A percentile compares a stretch with the other conserved stretches of the same genome.
These are phyloP conservation scores for Panthera tigris DNA, from an alignment of 2,113 vertebrate genomes.

Conservation along the genomic window DNA sequence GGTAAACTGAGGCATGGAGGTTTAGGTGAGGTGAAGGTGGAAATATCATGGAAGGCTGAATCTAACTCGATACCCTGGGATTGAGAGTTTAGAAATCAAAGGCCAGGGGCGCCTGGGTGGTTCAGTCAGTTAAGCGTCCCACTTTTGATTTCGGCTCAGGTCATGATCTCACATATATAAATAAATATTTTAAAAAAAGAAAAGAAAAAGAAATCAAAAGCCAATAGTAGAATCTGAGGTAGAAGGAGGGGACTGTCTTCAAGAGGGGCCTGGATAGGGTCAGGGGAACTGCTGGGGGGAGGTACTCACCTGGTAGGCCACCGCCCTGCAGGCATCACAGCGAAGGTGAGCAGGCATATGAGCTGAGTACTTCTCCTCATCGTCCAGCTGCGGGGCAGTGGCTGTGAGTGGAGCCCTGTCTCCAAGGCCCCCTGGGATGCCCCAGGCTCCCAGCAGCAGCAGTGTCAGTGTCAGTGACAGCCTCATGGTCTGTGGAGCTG, in stretches of 20 bases:
- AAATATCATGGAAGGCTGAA: background rate
- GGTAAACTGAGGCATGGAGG: background rate
- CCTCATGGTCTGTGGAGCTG: conserved; percentile 45
- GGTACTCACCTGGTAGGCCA: conserved; percentile 83
- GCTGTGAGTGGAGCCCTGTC: background rate
- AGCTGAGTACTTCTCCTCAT: conserved; percentile 81
- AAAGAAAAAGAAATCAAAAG: background rate
- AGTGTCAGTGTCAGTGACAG: background rate
- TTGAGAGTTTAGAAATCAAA: background rate
- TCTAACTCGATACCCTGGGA: background rate
- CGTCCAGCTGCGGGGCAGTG: conserved; percentile 67
- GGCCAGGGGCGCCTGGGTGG: background rate
- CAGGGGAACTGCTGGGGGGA: background rate
- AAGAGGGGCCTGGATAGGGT: background rate
- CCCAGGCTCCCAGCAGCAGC: conserved; percentile 34
- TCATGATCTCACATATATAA: no score
- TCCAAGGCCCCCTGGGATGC: background rate
- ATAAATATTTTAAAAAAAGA: no score
- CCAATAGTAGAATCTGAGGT: background rate
- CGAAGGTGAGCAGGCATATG: conserved; percentile 82
- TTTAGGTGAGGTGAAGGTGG: background rate
- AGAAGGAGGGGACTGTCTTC: background rate
- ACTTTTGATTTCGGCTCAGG: no score
- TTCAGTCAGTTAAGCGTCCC: no score
- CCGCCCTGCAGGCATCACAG: conserved; percentile 82